Conservation (phyloP, 2,888 invertebrate species). For the Cremastinae sp. region DNA sequence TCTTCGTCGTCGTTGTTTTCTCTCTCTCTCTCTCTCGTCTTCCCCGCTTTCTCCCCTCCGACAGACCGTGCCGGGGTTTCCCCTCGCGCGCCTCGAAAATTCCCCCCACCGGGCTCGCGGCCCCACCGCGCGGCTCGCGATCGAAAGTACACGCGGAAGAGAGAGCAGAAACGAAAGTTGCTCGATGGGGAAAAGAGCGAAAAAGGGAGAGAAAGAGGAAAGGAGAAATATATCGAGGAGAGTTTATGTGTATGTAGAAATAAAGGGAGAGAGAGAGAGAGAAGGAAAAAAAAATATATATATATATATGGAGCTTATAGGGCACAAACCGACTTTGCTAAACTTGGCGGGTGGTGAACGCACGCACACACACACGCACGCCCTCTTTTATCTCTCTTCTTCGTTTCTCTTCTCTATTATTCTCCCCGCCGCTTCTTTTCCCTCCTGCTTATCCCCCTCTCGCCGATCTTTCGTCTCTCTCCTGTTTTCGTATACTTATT, state of each 20-base stretch:
- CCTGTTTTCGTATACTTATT: background rate
- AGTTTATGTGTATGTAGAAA: too few species aligned
- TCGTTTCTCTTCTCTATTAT: background rate
- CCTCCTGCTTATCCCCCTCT: background rate
- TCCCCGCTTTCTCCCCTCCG: background rate
- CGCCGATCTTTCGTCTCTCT: conserved; percentile 1
- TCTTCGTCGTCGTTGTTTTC: conserved; percentile 72
- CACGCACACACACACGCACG: too few species aligned
- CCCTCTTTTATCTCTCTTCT: background rate
- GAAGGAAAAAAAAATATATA: conserved; percentile 27
- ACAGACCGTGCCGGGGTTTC: too few species aligned
- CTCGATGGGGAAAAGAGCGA: conserved; percentile 35
- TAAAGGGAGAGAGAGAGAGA: conserved; percentile 8
- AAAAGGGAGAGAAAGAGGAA: conserved; percentile 19
- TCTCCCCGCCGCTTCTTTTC: too few species aligned
- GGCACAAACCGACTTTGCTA: conserved; percentile 5
- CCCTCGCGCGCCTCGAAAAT: conserved; percentile 40
- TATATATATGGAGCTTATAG: too few species aligned
- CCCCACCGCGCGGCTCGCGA: conserved; percentile 41
- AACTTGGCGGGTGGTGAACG: conserved; percentile 44
- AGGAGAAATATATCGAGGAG: too few species aligned
- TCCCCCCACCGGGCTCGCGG: conserved; percentile 30
- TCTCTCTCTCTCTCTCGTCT: conserved; percentile 12
- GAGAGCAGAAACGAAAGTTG: conserved; percentile 25
- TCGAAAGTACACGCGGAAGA: conserved; percentile 55